These are phyloP conservation scores for Streptopelia turtur DNA, from an alignment of 2,797 vertebrate genomes.

Conservation along the genomic window DNA sequence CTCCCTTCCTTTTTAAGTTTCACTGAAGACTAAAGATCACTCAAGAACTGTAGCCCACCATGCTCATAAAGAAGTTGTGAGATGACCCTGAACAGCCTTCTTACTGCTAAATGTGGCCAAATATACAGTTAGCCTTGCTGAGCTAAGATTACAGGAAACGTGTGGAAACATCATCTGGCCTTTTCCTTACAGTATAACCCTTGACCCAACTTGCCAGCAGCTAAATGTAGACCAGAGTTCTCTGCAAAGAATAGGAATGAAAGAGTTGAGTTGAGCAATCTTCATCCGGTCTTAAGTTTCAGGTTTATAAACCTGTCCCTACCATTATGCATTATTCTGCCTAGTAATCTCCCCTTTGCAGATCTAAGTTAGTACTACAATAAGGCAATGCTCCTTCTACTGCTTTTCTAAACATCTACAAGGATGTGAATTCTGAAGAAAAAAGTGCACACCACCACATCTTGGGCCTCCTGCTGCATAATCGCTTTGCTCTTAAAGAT, in stretches of 20 bases:
- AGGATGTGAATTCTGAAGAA: not conserved
- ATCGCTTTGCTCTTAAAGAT: not conserved
- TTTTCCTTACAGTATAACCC: not conserved
- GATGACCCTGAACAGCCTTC: not conserved
- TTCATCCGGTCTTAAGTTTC: not conserved
- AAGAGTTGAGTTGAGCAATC: not conserved
- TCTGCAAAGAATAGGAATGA: not conserved
- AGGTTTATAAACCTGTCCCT: not conserved
- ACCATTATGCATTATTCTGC: accelerated
- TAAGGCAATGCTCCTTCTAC: not conserved
- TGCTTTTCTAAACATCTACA: not conserved
- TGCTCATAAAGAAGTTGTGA: not conserved
- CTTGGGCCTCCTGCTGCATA: not conserved
- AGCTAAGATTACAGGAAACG: not conserved
- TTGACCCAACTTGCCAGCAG: not conserved
- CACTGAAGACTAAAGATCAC: not conserved
- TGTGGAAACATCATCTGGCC: not conserved
- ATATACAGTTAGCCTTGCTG: not conserved
- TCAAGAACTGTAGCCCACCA: not conserved
- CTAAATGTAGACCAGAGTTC: not conserved
- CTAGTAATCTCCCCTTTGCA: not conserved
- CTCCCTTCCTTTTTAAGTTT: not conserved
- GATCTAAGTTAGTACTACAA: not conserved
- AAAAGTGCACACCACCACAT: not conserved
- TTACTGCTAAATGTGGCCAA: not conserved